Percentiles rank a stretch among this genome's conserved stretches.
Conservation (phyloP, 2,113 vertebrate genomes). For the Lathamus discolor region DNA sequence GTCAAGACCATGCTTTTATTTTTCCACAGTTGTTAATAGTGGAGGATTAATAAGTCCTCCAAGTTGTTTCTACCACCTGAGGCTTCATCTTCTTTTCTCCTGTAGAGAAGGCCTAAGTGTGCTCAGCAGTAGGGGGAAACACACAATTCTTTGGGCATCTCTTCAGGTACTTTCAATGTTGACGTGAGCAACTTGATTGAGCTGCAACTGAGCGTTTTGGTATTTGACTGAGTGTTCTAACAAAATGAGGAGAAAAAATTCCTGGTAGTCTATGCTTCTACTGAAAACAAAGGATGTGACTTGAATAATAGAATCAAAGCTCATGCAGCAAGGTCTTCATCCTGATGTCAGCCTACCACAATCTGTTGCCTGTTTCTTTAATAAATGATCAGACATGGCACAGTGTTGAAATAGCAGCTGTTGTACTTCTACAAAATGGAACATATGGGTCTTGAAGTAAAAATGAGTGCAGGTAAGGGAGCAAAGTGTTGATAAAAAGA, state of each 20-base stretch:
- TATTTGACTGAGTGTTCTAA: not conserved
- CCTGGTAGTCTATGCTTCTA: not conserved
- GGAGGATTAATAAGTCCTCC: not conserved
- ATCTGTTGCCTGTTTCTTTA: not conserved
- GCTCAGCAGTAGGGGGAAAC: not conserved
- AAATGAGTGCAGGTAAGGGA: not conserved
- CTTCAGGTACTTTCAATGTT: not conserved
- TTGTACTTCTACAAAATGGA: not conserved
- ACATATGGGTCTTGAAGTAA: not conserved
- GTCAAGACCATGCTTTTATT: not conserved
- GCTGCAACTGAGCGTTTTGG: not conserved
- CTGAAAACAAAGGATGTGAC: not conserved
- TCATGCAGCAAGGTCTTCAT: not conserved
- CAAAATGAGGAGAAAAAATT: not conserved
- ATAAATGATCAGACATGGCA: not conserved
- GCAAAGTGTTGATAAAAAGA: not conserved
- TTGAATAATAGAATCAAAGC: not conserved
- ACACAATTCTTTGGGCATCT: not conserved
- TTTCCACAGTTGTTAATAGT: not conserved
- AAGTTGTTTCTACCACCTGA: not conserved
- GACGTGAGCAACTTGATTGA: not conserved
- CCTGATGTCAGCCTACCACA: not conserved
- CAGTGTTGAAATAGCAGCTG: not conserved
- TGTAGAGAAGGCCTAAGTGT: not conserved
- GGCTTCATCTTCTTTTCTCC: not conserved